Evolutionary conservation across 2,888 invertebrate species (phyloP), one percentile per base, ranked within the genome.

Genomic region (Ectobius pallidus): DNA sequence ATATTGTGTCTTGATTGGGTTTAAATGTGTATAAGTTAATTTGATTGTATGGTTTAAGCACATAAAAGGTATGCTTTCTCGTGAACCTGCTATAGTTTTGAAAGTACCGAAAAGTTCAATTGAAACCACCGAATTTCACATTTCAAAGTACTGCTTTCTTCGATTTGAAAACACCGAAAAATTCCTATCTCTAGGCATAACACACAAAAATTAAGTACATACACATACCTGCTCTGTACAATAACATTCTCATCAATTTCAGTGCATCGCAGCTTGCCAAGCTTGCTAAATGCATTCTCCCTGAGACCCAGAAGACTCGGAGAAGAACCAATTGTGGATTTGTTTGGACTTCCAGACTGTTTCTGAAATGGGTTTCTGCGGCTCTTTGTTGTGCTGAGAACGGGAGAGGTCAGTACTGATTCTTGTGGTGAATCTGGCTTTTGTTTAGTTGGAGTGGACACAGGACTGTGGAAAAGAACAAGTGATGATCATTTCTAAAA

Each of bases 171-270:
- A n/a, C n/a, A n/a, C n/a, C n/a, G n/a, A n/a, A n/a, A n/a, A n/a
- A n/a, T n/a, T n/a, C n/a, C n/a, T n/a, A n/a, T n/a, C n/a, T n/a
- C n/a, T n/a, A n/a, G n/a, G n/a, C n/a, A n/a, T n/a, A n/a, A n/a
- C n/a, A n/a, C n/a, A n/a, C n/a, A n/a, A n/a, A n/a, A 69, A 18
- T 3, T 18, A 2, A n/a, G 1, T 9, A 9, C 20, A 55, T 2
- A 22, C 27, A 32, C 68, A 39, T 34, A 73, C 75, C 73, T 75
- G 72, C 75, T 75, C 30, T 72, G 72, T 4, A 75, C 73, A 25
- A 70, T 18, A 14, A 58, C 52, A 30, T 32, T 69, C 25, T 65
- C 61, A 14, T 70, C 70, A 14, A 52, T 67, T 14, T 58, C 30
- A 25, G 61, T 46, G 9, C 34, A 18, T 18, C 34, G 42, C 18